These are phyloP conservation scores for Lithophane semibrunnea DNA, from an alignment of 2,888 invertebrate genomes.

Conservation along the genomic window DNA sequence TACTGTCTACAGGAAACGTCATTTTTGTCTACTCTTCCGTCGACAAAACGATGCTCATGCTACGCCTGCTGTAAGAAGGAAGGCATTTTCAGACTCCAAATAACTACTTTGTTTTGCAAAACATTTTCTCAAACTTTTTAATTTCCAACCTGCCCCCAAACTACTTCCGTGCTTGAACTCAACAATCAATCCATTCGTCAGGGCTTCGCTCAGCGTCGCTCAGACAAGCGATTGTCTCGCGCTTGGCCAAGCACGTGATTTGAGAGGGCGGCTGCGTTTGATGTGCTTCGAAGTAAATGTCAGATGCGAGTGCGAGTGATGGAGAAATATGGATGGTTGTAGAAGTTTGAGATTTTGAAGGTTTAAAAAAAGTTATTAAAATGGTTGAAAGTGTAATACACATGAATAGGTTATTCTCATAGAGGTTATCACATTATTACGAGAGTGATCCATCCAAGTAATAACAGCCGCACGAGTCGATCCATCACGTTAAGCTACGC, in stretches of 20 bases:
- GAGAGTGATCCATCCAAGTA: too few species aligned
- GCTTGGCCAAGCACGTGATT: conserved; percentile 66
- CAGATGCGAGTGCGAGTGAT: conserved; percentile 27
- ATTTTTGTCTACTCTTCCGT: too few species aligned
- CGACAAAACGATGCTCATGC: too few species aligned
- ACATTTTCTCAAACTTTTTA: neutral
- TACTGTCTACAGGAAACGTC: too few species aligned
- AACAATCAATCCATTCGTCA: conserved; percentile 51
- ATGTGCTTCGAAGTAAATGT: conserved; percentile 32
- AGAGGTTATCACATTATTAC: too few species aligned
- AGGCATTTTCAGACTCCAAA: neutral
- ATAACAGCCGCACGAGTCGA: too few species aligned
- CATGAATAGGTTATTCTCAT: too few species aligned
- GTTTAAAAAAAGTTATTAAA: too few species aligned
- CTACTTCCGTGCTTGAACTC: conserved; percentile 14
- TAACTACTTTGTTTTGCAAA: neutral
- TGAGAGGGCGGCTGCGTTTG: conserved; percentile 44
- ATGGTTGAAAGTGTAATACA: too few species aligned
- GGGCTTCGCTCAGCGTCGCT: conserved; percentile 16
- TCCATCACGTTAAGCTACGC: too few species aligned
- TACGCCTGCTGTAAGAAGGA: neutral
- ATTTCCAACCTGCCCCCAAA: neutral
- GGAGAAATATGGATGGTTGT: neutral
- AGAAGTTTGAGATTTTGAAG: neutral
- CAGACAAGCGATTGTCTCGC: conserved; percentile 65